Evolutionary conservation across 2,113 vertebrate species (phyloP).

Genomic region (Ochotona princeps): DNA sequence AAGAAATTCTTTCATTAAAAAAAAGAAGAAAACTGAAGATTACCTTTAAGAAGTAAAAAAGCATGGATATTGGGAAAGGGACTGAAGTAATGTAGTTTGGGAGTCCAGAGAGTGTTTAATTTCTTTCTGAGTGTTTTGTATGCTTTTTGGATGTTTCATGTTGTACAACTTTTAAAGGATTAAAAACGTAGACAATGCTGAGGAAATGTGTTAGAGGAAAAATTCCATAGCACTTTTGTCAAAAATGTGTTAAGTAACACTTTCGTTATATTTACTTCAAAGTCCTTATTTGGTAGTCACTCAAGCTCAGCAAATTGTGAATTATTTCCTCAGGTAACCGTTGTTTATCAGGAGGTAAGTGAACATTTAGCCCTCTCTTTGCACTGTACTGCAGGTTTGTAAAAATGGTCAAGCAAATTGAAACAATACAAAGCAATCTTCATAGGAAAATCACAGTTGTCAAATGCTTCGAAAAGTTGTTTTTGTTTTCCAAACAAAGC

Average conservation of each 20-base stretch:
- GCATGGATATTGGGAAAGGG: neutral
- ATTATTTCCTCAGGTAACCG: neutral
- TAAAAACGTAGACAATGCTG: slow-evolving; percentile 3
- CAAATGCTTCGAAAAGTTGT: neutral
- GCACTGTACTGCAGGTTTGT: neutral
- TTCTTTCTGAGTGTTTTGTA: neutral
- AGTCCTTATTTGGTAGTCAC: neutral
- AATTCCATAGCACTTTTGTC: neutral
- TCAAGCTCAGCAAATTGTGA: slow-evolving; percentile 37
- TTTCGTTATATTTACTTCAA: neutral
- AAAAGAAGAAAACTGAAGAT: neutral
- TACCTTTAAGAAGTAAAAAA: neutral
- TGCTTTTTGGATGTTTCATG: slow-evolving; percentile 22
- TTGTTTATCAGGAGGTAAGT: neutral
- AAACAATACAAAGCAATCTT: neutral
- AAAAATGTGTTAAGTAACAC: slow-evolving; percentile 33
- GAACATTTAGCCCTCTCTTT: neutral
- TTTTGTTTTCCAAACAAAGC: neutral
- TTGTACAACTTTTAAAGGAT: neutral
- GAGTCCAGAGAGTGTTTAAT: neutral
- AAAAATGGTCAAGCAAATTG: neutral
- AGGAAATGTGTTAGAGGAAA: neutral
- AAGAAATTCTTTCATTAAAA: too few species aligned
- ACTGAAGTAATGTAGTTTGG: neutral
- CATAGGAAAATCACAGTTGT: neutral